Evolutionary conservation across 2,113 vertebrate species (phyloP), one percentile per base, ranked within the genome.

Genomic region (Felis chaus): DNA sequence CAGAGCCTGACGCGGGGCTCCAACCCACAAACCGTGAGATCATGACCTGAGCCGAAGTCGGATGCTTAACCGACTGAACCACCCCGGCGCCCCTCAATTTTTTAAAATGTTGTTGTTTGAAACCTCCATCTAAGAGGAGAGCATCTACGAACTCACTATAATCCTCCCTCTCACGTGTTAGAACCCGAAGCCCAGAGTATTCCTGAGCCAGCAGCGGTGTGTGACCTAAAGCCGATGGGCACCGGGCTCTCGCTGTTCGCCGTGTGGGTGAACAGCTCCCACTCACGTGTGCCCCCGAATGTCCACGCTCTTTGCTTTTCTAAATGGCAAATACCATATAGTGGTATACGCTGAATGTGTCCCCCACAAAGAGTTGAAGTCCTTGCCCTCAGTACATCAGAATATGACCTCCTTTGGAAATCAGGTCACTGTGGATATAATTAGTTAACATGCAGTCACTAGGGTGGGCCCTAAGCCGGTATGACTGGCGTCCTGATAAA

Each of bases 141-240:
- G n/a, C 4, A 11, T 36, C 11, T 48, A 7, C 27, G 25, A 82
- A 80, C 27, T 16, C 76, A 41, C 48, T 41, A 0, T 8, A 86
- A 80, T 45, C n/a, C 39, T 41, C 94, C 48, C 18, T 71, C 33
- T 68, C 55, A 63, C 4, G 10, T 19, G 61, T 10, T 29, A 61
- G 29, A 76, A 31, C n/a, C 48, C 50, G 19, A 65, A 69, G 25
- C 39, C 57, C 23, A 81, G 48, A 41, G 29, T 2, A 18, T 1
- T 76, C 65, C 61, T 36, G 57, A 23, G 48, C 73, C 41, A 79
- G 48, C 31, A 2, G 68, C 4, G 65, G 53, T 1, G 19, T 16
- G 36, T 1, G 45, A 90, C 41, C 57, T 63, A 15, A 36, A 11
- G 31, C 5, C 10, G 29, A 23, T 3, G 0, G 0, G 5, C 2